Evolutionary conservation across 2,888 invertebrate species (phyloP), one percentile per base, ranked within the genome.

Genomic region (Chalcosyrphus nemorum): DNA sequence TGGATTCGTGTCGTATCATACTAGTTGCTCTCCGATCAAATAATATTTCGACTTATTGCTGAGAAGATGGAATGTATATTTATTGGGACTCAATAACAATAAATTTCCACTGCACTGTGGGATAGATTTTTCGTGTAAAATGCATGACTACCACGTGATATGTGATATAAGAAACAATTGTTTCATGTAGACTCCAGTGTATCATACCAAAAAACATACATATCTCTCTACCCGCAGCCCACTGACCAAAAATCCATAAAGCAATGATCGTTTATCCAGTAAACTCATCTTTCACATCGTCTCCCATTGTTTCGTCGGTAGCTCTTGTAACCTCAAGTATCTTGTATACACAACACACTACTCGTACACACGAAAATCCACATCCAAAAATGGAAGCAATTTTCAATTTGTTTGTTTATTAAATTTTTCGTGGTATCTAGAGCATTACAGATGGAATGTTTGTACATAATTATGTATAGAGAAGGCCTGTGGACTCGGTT

Each of bases 391-490:
- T 56, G 45, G 56, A 43, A 56, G 45, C 45, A 56, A 54, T 45
- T 43, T 38, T 38, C 11, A 11, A n/a, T 27, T 4, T 72, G 61
- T 54, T 63, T 72, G 63, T 80, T 72, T 66, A 59, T 41, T 65
- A 65, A 17, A 74, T 54, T 66, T 35, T 74, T 35, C 41, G 66
- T 74, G 61, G 72, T 80, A 65, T 78, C 15, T 72, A 35, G 78
- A 78, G 72, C 78, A 65, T 57, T 65, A 59, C 72, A 24, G 32
- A 66, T 54, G 74, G 74, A 66, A 74, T 54, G 66, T 54, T 57
- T 80, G 35, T 68, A 50, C 38, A 27, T 27, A 61, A 66, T 72
- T 78, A 78, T 59, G 65, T 65, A 71, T 52, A 63, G 63, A 29
- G 9, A 21, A 66, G 27, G 35, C 47, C 38, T 63, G 38, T n/a